Conservation (phyloP, 2,888 invertebrate species). For the Exocentrus adspersus region DNA sequence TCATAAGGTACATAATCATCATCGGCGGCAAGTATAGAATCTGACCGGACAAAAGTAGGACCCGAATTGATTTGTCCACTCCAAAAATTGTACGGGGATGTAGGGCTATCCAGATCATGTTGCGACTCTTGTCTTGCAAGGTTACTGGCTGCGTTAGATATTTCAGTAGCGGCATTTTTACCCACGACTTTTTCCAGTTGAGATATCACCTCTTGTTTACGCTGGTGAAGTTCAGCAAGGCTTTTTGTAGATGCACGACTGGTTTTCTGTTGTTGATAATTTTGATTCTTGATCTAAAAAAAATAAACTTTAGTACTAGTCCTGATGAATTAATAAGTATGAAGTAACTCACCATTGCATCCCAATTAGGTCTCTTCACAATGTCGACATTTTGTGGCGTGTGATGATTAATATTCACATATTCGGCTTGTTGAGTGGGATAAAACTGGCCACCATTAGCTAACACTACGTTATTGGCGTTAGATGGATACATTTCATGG, state of each 20-base stretch:
- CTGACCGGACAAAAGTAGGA: slow-evolving; percentile 59
- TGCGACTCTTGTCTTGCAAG: slow-evolving; percentile 60
- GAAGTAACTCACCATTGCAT: slow-evolving; percentile 53
- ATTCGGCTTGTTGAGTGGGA: slow-evolving; percentile 48
- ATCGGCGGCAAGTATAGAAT: slow-evolving; percentile 69
- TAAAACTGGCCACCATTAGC: slow-evolving; percentile 58
- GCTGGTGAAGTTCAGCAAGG: slow-evolving; percentile 69
- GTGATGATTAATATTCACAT: slow-evolving; percentile 32
- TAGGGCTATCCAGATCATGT: slow-evolving; percentile 57
- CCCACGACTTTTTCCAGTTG: slow-evolving; percentile 71
- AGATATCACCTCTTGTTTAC: slow-evolving; percentile 71
- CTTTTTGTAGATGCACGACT: slow-evolving; percentile 64
- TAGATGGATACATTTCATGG: slow-evolving; percentile 45
- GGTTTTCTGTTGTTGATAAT: slow-evolving; percentile 43
- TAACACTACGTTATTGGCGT: slow-evolving; percentile 33
- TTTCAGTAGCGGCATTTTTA: slow-evolving; percentile 62
- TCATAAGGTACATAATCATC: slow-evolving; percentile 77
- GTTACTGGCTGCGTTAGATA: slow-evolving; percentile 60
- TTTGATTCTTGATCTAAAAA: slow-evolving; percentile 49
- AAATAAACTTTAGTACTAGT: too few relatives aligned
- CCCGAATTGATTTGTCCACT: slow-evolving; percentile 53
- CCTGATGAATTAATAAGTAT: too few relatives aligned
- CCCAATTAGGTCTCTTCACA: slow-evolving; percentile 50
- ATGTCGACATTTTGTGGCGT: slow-evolving; percentile 37
- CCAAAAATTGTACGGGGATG: slow-evolving; percentile 61